A percentile compares a stretch with the other conserved stretches of the same genome.
Conservation (phyloP, 2,888 invertebrate genomes). For the Omphaloscelis lunosa region DNA sequence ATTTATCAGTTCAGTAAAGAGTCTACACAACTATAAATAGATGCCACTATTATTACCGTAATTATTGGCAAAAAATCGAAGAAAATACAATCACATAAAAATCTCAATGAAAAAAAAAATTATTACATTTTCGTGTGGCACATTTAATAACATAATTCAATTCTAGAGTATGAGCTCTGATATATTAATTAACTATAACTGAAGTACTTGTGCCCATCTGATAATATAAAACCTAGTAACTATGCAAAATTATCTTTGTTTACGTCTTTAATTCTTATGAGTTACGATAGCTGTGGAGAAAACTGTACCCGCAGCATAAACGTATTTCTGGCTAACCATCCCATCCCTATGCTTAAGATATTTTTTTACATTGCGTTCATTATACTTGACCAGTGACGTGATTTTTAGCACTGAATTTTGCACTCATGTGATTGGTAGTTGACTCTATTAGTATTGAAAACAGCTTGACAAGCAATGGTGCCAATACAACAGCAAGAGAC, state of each 20-base stretch:
- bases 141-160: constrained; percentile 63
- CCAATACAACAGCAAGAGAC: too few relatives aligned
- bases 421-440: too few relatives aligned
- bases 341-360: too few relatives aligned
- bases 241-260: constrained; percentile 58
- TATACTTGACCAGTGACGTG: too few relatives aligned
- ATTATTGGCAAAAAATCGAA: constrained; percentile 73
- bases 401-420: too few relatives aligned
- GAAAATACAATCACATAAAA: constrained; percentile 74
- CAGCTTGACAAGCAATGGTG: too few relatives aligned
- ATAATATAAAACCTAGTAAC: constrained; percentile 54
- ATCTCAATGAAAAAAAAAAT: constrained; percentile 71
- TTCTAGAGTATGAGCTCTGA: constrained; percentile 64
- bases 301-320: not conserved
- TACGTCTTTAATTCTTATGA: constrained; percentile 54
- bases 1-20: constrained; percentile 87
- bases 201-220: constrained; percentile 88
- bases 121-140: constrained; percentile 73
- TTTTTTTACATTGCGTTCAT: too few relatives aligned
- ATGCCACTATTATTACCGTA: constrained; percentile 68
- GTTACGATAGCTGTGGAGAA: constrained; percentile 1
- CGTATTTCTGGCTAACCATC: not conserved
- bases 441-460: too few relatives aligned
- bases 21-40: constrained; percentile 74
- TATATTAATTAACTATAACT: constrained; percentile 71